These are phyloP conservation scores for Limnothrissa miodon DNA, from an alignment of 2,113 vertebrate species.

Conservation along the genomic window DNA sequence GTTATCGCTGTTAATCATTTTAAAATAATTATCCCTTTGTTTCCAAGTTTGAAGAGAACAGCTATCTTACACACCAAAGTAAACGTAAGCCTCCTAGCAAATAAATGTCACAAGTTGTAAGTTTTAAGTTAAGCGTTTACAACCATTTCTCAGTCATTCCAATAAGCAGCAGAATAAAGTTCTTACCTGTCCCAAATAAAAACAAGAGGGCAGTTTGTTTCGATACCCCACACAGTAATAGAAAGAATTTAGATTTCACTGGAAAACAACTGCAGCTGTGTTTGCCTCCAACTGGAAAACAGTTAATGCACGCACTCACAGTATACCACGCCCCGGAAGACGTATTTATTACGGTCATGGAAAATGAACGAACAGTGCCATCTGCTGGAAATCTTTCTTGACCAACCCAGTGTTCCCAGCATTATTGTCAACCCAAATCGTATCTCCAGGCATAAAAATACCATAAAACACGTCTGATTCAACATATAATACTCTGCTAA, in stretches of 20 bases:
- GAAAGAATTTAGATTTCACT: not conserved
- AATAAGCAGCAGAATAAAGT: not conserved
- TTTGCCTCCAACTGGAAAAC: slow-evolving; percentile 15
- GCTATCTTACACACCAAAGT: not conserved
- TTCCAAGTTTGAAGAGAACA: not conserved
- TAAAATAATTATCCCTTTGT: not conserved
- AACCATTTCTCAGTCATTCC: not conserved
- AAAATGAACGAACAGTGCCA: not conserved
- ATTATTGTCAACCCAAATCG: no score
- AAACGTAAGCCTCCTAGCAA: not conserved
- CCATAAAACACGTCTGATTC: no score
- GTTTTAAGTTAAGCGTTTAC: not conserved
- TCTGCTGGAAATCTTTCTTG: not conserved
- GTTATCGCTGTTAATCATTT: not conserved
- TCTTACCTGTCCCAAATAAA: not conserved
- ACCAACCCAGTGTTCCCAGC: not conserved
- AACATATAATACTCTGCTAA: not conserved
- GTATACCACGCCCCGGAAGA: slow-evolving; percentile 11
- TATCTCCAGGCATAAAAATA: no score
- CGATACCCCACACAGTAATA: not conserved
- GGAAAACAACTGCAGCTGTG: slow-evolving; percentile 4
- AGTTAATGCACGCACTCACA: not conserved
- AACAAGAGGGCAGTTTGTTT: not conserved
- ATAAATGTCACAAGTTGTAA: not conserved
- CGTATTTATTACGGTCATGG: not conserved